These are phyloP conservation scores for Omphaloscelis lunosa DNA, from an alignment of 2,888 invertebrate species.

Conservation along the genomic window DNA sequence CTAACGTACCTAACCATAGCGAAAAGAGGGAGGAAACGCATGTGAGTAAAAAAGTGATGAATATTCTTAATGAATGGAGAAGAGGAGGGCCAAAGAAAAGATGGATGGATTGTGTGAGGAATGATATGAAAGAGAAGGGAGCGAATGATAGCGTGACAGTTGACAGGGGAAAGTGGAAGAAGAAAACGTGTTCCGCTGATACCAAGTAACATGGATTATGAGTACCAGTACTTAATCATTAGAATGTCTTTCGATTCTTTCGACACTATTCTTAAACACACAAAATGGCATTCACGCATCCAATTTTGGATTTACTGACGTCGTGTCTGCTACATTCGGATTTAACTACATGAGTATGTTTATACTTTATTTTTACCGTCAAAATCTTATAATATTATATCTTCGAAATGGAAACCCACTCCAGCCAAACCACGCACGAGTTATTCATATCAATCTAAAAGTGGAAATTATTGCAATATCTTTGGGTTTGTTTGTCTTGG, in stretches of 20 bases:
- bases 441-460: slow-evolving; percentile 33
- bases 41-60: background rate
- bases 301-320: slow-evolving; percentile 3
- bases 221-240: background rate
- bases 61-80: background rate
- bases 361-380: slow-evolving; percentile 21
- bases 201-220: background rate
- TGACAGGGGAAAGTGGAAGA: background rate
- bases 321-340: background rate
- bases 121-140: background rate
- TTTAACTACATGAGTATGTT: slow-evolving; percentile 9
- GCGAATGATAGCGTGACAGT: background rate
- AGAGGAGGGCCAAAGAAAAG: background rate
- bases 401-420: slow-evolving; percentile 4
- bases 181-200: background rate
- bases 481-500: slow-evolving; percentile 1
- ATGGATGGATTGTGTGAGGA: background rate
- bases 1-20: background rate
- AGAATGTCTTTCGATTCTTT: background rate
- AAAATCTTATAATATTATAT: slow-evolving; percentile 7
- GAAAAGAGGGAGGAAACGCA: background rate
- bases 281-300: background rate
- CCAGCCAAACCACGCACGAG: background rate
- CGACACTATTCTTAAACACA: background rate
- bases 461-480: slow-evolving; percentile 12